Evolutionary conservation across 2,113 vertebrate genomes (phyloP).

Genomic region (Actenoides lindsayi): DNA sequence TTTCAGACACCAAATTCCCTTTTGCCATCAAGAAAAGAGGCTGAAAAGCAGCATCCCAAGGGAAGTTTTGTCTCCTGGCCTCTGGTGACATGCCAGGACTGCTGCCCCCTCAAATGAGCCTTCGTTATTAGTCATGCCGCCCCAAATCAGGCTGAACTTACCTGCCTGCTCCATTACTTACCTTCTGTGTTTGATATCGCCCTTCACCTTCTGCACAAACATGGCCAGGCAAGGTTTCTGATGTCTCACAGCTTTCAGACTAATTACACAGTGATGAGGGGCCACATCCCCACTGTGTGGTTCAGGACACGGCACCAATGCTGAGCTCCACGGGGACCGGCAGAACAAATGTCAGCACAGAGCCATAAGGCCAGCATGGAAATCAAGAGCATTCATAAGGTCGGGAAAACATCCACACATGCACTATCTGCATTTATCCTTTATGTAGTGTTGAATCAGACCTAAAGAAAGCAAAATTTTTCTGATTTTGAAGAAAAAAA

Average conservation of each 20-base stretch:
- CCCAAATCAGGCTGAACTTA: background rate
- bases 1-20: background rate
- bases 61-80: background rate
- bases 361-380: background rate
- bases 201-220: background rate
- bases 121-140: background rate
- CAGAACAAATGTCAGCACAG: slow-evolving; percentile 35
- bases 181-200: background rate
- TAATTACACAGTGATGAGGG: slow-evolving; percentile 29
- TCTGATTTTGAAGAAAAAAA: background rate
- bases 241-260: background rate
- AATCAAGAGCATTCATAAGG: background rate
- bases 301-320: background rate
- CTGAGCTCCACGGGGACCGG: background rate
- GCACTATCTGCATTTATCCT: background rate
- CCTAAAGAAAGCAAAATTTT: background rate
- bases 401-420: background rate
- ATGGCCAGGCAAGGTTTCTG: background rate
- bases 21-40: background rate
- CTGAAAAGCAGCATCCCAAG: background rate
- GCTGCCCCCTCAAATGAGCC: background rate
- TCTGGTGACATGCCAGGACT: accelerated
- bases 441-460: background rate
- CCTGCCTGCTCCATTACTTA: background rate
- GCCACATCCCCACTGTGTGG: background rate